A percentile compares a stretch with the other conserved stretches of the same genome.
Evolutionary conservation across 2,113 vertebrate genomes (phyloP).

Genomic region (Odocoileus hemionus): DNA sequence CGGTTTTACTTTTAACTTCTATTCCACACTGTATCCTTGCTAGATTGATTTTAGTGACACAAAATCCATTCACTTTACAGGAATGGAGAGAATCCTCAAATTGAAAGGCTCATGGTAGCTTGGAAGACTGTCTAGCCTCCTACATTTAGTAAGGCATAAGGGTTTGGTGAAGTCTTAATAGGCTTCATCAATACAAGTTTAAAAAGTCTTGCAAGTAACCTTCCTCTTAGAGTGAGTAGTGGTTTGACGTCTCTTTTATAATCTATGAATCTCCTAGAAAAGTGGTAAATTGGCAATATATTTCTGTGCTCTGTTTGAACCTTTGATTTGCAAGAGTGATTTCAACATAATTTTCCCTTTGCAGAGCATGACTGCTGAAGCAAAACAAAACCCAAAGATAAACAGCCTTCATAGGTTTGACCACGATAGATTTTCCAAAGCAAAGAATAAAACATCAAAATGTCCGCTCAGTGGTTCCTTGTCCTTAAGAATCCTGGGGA

Average conservation of each 20-base stretch:
- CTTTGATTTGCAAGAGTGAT: slow-evolving; percentile 47
- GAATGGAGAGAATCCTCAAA: not conserved
- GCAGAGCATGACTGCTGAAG: not conserved
- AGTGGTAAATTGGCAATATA: not conserved
- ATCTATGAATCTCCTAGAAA: not conserved
- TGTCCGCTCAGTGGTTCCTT: slow-evolving; percentile 25
- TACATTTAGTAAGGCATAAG: not conserved
- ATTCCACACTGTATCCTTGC: not conserved
- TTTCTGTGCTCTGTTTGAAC: slow-evolving; percentile 41
- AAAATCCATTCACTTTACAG: not conserved
- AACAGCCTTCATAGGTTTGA: not conserved
- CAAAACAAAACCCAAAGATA: slow-evolving; percentile 3
- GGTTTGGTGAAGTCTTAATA: not conserved
- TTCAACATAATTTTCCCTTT: slow-evolving; percentile 33
- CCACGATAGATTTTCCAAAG: not conserved
- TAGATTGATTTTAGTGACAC: not conserved
- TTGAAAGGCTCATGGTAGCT: not conserved
- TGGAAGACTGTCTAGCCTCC: not conserved
- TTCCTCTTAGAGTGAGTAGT: not conserved
- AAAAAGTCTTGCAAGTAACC: not conserved
- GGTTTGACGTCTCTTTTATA: slow-evolving; percentile 6
- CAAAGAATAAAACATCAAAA: slow-evolving; percentile 26
- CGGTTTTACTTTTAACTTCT: not conserved
- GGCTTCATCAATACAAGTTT: not conserved
- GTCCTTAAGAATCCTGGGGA: slow-evolving; percentile 53